Conservation (phyloP, 2,113 vertebrate genomes). For the Poeciliopsis prolifica region DNA sequence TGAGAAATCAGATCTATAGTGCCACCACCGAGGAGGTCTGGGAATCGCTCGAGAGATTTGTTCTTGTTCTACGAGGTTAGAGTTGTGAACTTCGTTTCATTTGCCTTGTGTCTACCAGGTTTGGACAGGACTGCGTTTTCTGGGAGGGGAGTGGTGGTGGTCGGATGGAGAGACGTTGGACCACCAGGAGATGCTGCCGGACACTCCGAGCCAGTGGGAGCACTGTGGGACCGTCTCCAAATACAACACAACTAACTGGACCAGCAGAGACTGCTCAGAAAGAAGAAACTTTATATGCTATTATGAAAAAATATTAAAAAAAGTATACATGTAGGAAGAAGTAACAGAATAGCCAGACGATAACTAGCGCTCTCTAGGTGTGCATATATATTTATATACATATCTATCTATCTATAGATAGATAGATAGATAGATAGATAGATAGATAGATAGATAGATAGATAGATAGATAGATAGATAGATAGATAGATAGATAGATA, state of each 20-base stretch:
- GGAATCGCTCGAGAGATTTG: not conserved
- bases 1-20: conserved; percentile 26
- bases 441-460: too few species aligned
- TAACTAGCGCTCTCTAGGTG: too few species aligned
- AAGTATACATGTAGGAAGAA: too few species aligned
- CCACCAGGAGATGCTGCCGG: not conserved
- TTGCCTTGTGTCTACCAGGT: conserved; percentile 23
- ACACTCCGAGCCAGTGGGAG: conserved; percentile 3
- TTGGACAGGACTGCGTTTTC: conserved; percentile 45
- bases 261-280: conserved; percentile 9
- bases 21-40: conserved; percentile 49
- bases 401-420: too few species aligned
- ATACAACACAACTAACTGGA: not conserved
- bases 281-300: conserved; percentile 16
- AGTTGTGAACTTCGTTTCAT: not conserved
- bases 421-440: too few species aligned
- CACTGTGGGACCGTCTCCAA: conserved; percentile 13
- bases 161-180: not conserved
- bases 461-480: too few species aligned
- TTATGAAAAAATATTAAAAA: not conserved
- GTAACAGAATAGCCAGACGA: too few species aligned
- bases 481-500: too few species aligned
- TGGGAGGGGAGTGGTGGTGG: conserved; percentile 48
- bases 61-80: not conserved
- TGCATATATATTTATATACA: too few species aligned